phyloP scores from a whole-genome alignment of 1,140 invertebrate genomes.

The Saxidomus purpurata region DNA sequence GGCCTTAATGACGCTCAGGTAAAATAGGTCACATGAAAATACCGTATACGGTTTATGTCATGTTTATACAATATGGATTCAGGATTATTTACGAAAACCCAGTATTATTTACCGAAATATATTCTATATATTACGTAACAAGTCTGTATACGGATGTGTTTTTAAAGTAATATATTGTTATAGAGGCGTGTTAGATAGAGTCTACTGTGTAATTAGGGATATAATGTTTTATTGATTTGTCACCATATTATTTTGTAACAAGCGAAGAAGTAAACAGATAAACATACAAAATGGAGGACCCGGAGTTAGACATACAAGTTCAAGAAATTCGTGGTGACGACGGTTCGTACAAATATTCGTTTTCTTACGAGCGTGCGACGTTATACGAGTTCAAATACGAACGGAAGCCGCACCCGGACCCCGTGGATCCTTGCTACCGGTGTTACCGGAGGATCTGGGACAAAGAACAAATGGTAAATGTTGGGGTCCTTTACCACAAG shows the following conservation, averaged over 20 bases:
- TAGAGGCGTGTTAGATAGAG: neutral
- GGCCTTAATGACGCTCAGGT: constrained; percentile 48
- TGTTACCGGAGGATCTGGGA: constrained; percentile 82
- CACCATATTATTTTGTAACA: neutral
- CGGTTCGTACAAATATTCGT: constrained; percentile 81
- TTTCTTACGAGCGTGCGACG: constrained; percentile 82
- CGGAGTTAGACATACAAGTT: constrained; percentile 67
- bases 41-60: constrained; percentile 10
- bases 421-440: constrained; percentile 81
- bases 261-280: neutral
- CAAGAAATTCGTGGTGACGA: constrained; percentile 74
- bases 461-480: constrained; percentile 80
- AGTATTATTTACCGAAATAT: constrained; percentile 4
- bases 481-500: constrained; percentile 82
- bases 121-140: neutral
- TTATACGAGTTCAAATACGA: constrained; percentile 84
- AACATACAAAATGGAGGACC: constrained; percentile 58
- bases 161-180: neutral
- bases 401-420: constrained; percentile 76
- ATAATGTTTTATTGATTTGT: neutral
- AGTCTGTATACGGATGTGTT: neutral
- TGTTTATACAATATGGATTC: constrained; percentile 45
- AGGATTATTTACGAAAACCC: constrained; percentile 11
- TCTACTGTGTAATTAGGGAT: neutral
- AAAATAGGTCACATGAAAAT: constrained; percentile 43